These are phyloP conservation scores for Phymanthus crucifer DNA, from an alignment of 92 coral and sea anemone species.

Conservation along the genomic window DNA sequence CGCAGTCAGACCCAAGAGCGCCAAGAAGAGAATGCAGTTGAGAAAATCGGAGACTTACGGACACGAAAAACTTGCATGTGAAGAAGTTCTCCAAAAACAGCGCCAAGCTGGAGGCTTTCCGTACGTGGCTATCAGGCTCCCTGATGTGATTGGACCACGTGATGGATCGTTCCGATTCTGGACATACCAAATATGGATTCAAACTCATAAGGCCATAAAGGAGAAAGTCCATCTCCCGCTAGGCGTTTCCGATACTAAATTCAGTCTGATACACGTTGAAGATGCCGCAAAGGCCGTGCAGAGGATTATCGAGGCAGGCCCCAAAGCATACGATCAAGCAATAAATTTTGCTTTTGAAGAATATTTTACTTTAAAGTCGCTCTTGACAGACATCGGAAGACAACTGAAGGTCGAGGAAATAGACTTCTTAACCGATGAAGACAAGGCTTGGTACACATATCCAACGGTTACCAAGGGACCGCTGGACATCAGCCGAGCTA, in stretches of 20 bases:
- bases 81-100: conserved; percentile 75
- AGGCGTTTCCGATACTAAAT: conserved; percentile 75
- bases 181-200: conserved; percentile 96
- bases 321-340: conserved; percentile 70
- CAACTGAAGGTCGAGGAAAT: conserved; percentile 55
- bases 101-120: conserved; percentile 89
- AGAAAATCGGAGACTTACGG: conserved; percentile 81
- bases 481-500: conserved; percentile 75
- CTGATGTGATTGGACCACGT: conserved; percentile 97
- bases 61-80: conserved; percentile 91
- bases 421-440: conserved; percentile 69
- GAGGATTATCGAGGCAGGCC: conserved; percentile 62
- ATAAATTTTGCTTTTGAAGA: conserved; percentile 90
- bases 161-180: conserved; percentile 93
- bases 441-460: conserved; percentile 86
- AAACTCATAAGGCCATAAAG: conserved; percentile 70
- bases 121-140: conserved; percentile 78
- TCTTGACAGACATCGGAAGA: conserved; percentile 72
- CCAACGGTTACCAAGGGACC: conserved; percentile 95
- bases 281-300: conserved; percentile 85
- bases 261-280: conserved; percentile 88
- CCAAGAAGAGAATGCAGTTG: conserved; percentile 63
- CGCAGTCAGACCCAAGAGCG: conserved; percentile 81
- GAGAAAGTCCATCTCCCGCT: conserved; percentile 91
- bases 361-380: conserved; percentile 73